Conservation (phyloP, 2,888 invertebrate species). For the Hyalella azteca region DNA sequence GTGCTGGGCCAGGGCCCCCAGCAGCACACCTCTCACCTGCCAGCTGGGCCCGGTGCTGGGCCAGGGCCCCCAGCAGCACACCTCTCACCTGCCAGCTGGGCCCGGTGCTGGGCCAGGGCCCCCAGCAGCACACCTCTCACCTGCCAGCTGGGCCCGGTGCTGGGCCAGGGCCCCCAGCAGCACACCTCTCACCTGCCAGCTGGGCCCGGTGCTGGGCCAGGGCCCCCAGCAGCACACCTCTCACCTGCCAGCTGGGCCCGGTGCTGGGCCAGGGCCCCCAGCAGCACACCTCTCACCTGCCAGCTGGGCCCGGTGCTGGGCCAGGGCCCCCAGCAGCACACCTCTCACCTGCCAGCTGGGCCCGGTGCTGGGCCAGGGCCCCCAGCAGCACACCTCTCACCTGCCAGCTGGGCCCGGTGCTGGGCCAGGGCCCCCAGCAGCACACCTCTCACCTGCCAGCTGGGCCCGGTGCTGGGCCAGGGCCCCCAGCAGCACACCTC, state of each 20-base stretch:
- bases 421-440: too few species aligned
- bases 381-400: constrained; percentile 95
- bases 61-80: too few species aligned
- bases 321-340: too few species aligned
- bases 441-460: constrained; percentile 58
- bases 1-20: constrained; percentile 95
- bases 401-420: constrained; percentile 96
- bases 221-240: too few species aligned
- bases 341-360: constrained; percentile 43
- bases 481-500: constrained; percentile 61
- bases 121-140: constrained; percentile 95
- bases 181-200: constrained; percentile 58
- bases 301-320: neutral
- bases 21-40: constrained; percentile 67
- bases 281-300: constrained; percentile 67
- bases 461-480: neutral
- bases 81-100: constrained; percentile 43
- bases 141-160: constrained; percentile 96
- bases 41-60: neutral
- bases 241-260: constrained; percentile 68
- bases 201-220: neutral
- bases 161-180: too few species aligned
- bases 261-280: constrained; percentile 95
- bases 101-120: constrained; percentile 87
- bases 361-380: constrained; percentile 87